Evolutionary conservation across 2,888 invertebrate genomes (phyloP).

Genomic region (Euclidia mi): DNA sequence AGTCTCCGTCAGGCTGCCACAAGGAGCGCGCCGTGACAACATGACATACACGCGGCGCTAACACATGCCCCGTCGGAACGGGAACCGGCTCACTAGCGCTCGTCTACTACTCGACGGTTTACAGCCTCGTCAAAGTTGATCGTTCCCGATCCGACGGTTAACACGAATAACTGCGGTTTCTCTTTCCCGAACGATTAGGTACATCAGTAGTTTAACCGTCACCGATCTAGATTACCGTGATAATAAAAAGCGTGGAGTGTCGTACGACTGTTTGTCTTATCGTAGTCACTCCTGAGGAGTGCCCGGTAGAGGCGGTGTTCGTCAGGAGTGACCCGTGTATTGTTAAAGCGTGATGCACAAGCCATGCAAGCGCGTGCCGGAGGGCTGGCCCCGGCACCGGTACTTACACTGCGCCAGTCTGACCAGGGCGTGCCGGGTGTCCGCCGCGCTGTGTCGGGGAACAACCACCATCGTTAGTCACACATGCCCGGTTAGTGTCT

Average conservation of each 20-base stretch:
- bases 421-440: conserved; percentile 97
- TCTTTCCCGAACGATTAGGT: conserved; percentile 19
- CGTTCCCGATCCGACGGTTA: conserved; percentile 45
- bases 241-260: conserved; percentile 41
- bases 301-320: neutral
- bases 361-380: conserved; percentile 57
- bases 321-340: conserved; percentile 46
- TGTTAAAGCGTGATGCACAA: conserved; percentile 57
- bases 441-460: conserved; percentile 78
- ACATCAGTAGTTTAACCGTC: conserved; percentile 38
- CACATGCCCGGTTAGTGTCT: conserved; percentile 43
- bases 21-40: conserved; percentile 75
- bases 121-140: too few relatives aligned
- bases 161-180: conserved; percentile 26
- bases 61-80: conserved; percentile 27
- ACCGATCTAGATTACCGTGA: conserved; percentile 35
- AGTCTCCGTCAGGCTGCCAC: conserved; percentile 98
- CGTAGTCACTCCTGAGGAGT: conserved; percentile 17
- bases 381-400: conserved; percentile 36
- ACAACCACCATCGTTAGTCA: conserved; percentile 74
- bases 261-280: conserved; percentile 24
- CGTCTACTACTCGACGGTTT: too few relatives aligned
- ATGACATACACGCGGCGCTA: conserved; percentile 62
- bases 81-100: too few relatives aligned
- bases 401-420: conserved; percentile 97